Conservation (phyloP, 2,888 invertebrate genomes). For the Rambutsinella grinnellia region DNA sequence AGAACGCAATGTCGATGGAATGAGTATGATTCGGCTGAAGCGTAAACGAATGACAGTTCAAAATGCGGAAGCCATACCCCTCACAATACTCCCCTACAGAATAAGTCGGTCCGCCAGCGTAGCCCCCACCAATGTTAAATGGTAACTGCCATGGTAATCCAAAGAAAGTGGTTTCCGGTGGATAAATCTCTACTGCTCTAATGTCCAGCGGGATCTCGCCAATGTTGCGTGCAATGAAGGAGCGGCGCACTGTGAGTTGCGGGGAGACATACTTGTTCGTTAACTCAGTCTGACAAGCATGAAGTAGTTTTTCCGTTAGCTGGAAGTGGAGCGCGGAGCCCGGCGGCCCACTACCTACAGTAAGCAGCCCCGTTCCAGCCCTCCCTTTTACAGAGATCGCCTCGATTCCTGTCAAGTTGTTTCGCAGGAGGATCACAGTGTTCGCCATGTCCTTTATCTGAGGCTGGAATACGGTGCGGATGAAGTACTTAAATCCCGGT, state of each 20-base stretch:
- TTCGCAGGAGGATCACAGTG: conserved; percentile 72
- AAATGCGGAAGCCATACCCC: conserved; percentile 84
- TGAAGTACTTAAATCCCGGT: conserved; percentile 72
- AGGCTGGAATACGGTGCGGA: conserved; percentile 62
- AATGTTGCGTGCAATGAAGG: conserved; percentile 89
- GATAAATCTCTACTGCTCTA: conserved; percentile 60
- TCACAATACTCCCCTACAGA: conserved; percentile 73
- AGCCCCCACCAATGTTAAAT: conserved; percentile 23
- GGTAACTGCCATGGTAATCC: conserved; percentile 30
- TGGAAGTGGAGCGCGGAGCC: conserved; percentile 85
- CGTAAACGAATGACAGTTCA: conserved; percentile 81
- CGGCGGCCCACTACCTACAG: conserved; percentile 88
- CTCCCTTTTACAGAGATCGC: conserved; percentile 85
- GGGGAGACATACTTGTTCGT: conserved; percentile 71
- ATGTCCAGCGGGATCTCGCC: conserved; percentile 89
- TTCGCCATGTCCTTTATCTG: conserved; percentile 63
- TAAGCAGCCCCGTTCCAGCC: conserved; percentile 88
- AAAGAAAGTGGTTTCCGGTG: conserved; percentile 59
- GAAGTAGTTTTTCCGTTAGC: conserved; percentile 77
- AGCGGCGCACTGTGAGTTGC: conserved; percentile 81
- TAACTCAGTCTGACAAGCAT: conserved; percentile 73
- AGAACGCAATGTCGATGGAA: conserved; percentile 88
- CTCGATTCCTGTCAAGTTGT: conserved; percentile 94
- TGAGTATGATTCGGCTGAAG: conserved; percentile 80
- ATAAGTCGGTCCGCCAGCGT: conserved; percentile 57